Evolutionary conservation across 2,888 invertebrate genomes (phyloP).

Genomic region (Zygaena filipendulae): DNA sequence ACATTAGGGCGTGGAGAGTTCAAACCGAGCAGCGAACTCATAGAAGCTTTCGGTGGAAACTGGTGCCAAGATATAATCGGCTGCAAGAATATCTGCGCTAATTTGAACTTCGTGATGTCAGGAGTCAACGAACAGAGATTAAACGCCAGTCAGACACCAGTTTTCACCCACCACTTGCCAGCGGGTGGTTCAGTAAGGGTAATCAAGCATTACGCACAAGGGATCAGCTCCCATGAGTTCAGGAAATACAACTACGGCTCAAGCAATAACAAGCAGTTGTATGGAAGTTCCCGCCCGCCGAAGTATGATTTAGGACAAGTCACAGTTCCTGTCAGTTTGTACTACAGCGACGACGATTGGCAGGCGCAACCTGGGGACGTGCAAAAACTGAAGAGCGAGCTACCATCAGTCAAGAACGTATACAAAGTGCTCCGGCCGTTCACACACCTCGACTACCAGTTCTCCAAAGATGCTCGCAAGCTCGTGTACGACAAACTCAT

Average conservation of each 20-base stretch:
- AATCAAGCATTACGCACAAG: slow-evolving; percentile 67
- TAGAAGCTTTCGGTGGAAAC: slow-evolving; percentile 37
- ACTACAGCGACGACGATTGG: slow-evolving; percentile 71
- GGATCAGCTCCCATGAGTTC: slow-evolving; percentile 37
- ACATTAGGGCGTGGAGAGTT: slow-evolving; percentile 39
- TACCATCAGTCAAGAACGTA: slow-evolving; percentile 66
- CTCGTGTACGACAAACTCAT: slow-evolving; percentile 43
- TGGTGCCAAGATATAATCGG: slow-evolving; percentile 41
- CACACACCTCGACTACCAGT: slow-evolving; percentile 54
- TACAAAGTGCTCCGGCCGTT: slow-evolving; percentile 64
- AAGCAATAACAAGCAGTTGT: slow-evolving; percentile 38
- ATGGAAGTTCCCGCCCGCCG: slow-evolving; percentile 39
- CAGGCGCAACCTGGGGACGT: slow-evolving; percentile 72
- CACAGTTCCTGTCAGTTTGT: slow-evolving; percentile 44
- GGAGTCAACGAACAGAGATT: slow-evolving; percentile 69
- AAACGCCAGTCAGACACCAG: slow-evolving; percentile 61
- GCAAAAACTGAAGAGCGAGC: slow-evolving; percentile 52
- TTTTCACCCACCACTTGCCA: slow-evolving; percentile 63
- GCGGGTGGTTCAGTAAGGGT: slow-evolving; percentile 67
- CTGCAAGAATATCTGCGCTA: slow-evolving; percentile 65
- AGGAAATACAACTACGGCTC: slow-evolving; percentile 46
- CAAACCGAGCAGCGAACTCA: slow-evolving; percentile 32
- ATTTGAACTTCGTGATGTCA: slow-evolving; percentile 70
- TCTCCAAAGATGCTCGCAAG: slow-evolving; percentile 40
- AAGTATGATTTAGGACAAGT: slow-evolving; percentile 46